A percentile compares a stretch with the other conserved stretches of the same genome.
Evolutionary conservation across 2,888 invertebrate species (phyloP).

Genomic region (Metallyticus violacea): DNA sequence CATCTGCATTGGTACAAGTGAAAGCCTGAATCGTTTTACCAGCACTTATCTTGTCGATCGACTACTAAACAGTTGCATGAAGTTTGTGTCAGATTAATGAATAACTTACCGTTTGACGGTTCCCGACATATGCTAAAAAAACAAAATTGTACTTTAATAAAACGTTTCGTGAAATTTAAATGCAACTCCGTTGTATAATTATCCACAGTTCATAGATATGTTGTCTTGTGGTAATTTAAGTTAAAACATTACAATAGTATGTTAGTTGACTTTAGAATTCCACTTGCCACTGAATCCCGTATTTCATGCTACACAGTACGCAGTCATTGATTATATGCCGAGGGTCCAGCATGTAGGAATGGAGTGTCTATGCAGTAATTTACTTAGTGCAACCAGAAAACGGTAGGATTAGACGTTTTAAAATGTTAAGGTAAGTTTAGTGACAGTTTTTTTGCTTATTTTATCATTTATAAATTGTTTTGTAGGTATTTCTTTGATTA

Average conservation of each 20-base stretch:
- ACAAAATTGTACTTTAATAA: no score
- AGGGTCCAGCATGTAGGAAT: background rate
- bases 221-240: background rate
- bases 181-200: no score
- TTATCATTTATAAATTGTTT: background rate
- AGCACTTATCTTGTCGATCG: no score
- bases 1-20: no score
- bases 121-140: no score
- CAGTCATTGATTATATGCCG: background rate
- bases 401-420: background rate
- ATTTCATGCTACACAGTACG: background rate
- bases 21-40: no score
- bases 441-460: background rate
- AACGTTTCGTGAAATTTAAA: no score
- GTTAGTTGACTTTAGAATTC: background rate
- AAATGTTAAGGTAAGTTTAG: background rate
- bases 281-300: background rate
- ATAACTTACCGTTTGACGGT: no score
- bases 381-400: background rate
- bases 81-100: no score
- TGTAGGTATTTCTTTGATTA: background rate
- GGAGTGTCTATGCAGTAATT: background rate
- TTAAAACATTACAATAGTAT: background rate
- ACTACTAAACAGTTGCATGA: no score
- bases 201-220: no score